Evolutionary conservation across 2,888 invertebrate genomes (phyloP).

Genomic region (Rhagonycha fulva): DNA sequence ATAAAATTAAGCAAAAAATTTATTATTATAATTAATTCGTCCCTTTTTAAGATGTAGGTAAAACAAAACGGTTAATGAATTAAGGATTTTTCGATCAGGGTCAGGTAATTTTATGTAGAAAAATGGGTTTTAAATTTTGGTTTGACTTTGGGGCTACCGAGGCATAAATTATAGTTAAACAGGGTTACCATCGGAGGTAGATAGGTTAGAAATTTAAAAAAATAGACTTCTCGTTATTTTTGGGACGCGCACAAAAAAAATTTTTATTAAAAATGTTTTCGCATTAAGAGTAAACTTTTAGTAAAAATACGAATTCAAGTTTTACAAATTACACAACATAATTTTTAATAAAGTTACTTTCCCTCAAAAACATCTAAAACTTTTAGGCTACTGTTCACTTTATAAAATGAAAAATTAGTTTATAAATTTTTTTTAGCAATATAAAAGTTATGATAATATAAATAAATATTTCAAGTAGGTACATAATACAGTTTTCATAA

Average conservation of each 20-base stretch:
- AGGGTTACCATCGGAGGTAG: not conserved
- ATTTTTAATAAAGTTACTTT: not conserved
- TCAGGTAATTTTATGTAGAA: not conserved
- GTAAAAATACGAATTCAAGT: not conserved
- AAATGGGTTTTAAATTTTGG: not conserved
- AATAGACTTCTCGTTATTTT: not conserved
- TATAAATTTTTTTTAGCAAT: not conserved
- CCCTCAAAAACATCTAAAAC: not conserved
- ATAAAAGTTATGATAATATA: not conserved
- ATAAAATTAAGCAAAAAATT: not conserved
- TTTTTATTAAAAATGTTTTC: not conserved
- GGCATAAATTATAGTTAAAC: not conserved
- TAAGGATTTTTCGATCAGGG: not conserved
- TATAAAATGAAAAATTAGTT: not conserved
- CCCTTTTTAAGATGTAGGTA: not conserved
- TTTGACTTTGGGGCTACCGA: not conserved
- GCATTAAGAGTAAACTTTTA: not conserved
- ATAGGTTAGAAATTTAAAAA: not conserved
- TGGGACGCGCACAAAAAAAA: no score
- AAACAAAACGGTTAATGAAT: not conserved
- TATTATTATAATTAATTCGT: not conserved
- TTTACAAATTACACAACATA: not conserved
- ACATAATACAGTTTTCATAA: not conserved
- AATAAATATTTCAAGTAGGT: not conserved
- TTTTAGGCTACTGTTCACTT: not conserved